Base-by-base conservation (phyloP, 2,113 vertebrate genomes). In the Osmerus mordax region DNA sequence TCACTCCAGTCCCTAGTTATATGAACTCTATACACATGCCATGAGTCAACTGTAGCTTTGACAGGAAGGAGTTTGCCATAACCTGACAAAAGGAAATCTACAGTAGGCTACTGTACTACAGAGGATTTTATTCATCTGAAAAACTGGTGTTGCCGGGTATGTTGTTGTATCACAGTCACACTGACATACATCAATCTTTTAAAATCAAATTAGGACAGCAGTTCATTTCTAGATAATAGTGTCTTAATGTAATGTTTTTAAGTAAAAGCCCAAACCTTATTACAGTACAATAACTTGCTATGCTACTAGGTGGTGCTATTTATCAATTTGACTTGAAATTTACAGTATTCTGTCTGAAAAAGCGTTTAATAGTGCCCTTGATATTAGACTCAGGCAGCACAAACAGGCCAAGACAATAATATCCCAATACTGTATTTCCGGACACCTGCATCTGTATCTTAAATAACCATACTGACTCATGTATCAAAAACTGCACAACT, bases 261-360 rank as follows among this genome's bases (percentile, higher is more conserved):
- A 3, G 13, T 21, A 5, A 15, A 28, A 29, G 16, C 41, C 28
- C 18, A 41, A 65, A 41, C 63, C 80, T 67, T 76, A 60, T 62
- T 73, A 61, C 74, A 71, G 41, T 28, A 62, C 14, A 53, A 2
- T 71, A 52, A 65, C 65, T 78, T 76, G 70, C 78, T 84, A 78
- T 69, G 84, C 92, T 91, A 89, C 91, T 92, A 93, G 92, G 88
- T 91, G 91, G 92, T 90, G 89, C 91, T 93, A 79, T 91, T 78
- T 87, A 76, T 36, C 36, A 59, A 76, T 79, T 71, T 58, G 77
- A 36, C 16, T 23, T 61, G 6, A n/a, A 65, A 64, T 25, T 47
- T 23, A 36, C 58, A 47, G 11, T 56, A 4, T 41, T 65, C 32
- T 28, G 12, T 14, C 11, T 51, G 47, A 18, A 65, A 53, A 54